Percentiles rank a stretch among this genome's conserved stretches.
Evolutionary conservation across 2,888 invertebrate species (phyloP).

Genomic region (Phaedon cochleariae): DNA sequence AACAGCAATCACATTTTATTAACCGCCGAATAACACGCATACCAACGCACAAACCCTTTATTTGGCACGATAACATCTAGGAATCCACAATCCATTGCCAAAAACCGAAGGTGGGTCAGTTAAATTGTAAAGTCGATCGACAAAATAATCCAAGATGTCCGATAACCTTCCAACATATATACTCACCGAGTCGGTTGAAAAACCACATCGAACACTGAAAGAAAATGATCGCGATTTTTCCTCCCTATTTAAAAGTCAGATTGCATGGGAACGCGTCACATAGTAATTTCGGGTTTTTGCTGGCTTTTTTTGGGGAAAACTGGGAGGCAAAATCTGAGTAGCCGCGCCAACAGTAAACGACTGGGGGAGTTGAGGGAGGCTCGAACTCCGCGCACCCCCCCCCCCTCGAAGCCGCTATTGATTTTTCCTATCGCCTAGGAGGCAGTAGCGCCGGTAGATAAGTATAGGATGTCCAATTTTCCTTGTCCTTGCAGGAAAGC

Average conservation of each 20-base stretch:
- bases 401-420: constrained; percentile 52
- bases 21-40: too few species aligned
- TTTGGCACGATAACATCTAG: too few species aligned
- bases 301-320: constrained; percentile 26
- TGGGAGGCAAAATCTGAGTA: constrained; percentile 33
- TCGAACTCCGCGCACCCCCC: constrained; percentile 49
- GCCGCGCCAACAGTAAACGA: constrained; percentile 39
- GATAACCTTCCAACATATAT: too few species aligned
- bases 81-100: too few species aligned
- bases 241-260: constrained; percentile 9
- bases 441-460: constrained; percentile 22
- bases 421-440: constrained; percentile 49
- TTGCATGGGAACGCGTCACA: constrained; percentile 24
- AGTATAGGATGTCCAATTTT: not conserved
- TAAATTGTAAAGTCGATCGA: too few species aligned
- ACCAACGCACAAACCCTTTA: too few species aligned
- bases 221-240: constrained; percentile 15
- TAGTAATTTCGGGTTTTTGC: constrained; percentile 36
- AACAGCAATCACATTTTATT: too few species aligned
- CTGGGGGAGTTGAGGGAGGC: constrained; percentile 40
- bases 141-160: constrained; percentile 33
- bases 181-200: constrained; percentile 38
- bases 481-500: too few species aligned
- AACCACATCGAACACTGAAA: constrained; percentile 34
- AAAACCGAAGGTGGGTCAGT: constrained; percentile 29